These are phyloP conservation scores for Chelmon rostratus DNA, from an alignment of 2,797 vertebrate genomes.

Conservation along the genomic window DNA sequence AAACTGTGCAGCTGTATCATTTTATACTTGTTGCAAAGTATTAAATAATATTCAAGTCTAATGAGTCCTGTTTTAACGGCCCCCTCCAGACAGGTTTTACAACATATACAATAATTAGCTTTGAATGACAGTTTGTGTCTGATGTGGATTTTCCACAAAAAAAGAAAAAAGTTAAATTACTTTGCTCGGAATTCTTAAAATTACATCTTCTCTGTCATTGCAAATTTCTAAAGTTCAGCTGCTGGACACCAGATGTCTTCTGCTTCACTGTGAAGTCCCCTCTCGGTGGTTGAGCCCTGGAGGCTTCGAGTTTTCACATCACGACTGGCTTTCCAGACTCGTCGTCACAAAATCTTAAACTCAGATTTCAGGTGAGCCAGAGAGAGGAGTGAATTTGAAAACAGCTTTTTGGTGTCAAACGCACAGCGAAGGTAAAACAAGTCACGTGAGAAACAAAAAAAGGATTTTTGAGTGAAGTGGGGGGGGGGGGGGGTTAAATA, in stretches of 20 bases:
- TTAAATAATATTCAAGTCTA: slow-evolving; percentile 18
- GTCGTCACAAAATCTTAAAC: slow-evolving; percentile 7
- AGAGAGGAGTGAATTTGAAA: slow-evolving; percentile 1
- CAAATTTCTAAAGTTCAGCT: background rate
- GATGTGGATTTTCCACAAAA: background rate
- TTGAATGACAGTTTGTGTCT: slow-evolving; percentile 2
- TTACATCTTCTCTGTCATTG: background rate
- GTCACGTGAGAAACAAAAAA: too few species aligned
- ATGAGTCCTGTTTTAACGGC: slow-evolving; percentile 19
- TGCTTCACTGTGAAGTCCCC: background rate
- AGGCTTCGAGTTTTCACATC: background rate
- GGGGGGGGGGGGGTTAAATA: background rate
- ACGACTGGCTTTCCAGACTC: background rate
- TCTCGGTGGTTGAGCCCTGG: background rate
- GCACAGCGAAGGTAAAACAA: background rate
- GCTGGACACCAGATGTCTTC: background rate
- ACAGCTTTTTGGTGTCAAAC: background rate
- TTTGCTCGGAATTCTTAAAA: background rate
- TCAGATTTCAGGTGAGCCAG: background rate
- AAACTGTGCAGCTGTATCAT: background rate
- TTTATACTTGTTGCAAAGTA: slow-evolving; percentile 12
- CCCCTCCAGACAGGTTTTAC: background rate
- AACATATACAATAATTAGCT: background rate
- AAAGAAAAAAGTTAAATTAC: background rate
- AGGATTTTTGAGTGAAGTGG: background rate